Base-by-base conservation (phyloP, 2,888 invertebrate species). In the Tryphoninae sp. region DNA sequence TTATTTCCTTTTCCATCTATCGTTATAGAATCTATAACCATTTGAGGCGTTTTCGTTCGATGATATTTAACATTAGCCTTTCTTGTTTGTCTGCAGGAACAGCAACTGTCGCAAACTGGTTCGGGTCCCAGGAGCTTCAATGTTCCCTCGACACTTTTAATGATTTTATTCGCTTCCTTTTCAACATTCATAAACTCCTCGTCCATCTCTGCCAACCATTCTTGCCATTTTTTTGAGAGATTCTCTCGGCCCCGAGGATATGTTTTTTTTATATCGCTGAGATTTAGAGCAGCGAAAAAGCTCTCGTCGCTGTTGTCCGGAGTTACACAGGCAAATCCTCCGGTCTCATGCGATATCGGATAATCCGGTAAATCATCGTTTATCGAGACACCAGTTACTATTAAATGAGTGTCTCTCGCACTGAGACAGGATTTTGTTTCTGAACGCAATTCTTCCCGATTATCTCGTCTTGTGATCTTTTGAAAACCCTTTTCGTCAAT, bases 221-320 rank as follows among this genome's bases (percentile, higher is more conserved):
- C 86, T 77, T 89, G 90, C 89, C 90, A 89, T 7, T 88, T 88
- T n/a, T 83, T 79, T 0, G 91, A 91, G 11, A 91, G 82, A 84
- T 90, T 85, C 33, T 89, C 82, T 62, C 89, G 85, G 1, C 91
- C 90, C 1, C 78, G 77, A 0, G 89, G 89, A 73, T 86, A 91
- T 19, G 69, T 59, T 67, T 81, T 85, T 16, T 80, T 82, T 8
- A 58, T 51, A 7, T 65, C 53, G 13, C 40, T 16, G 49, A 58
- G 53, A 53, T 79, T 80, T 13, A 82, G 65, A 64, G 85, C 84
- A 0, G 85, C 64, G 13, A 89, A 89, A 64, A 90, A 89, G 13
- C 80, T 85, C 7, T 89, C 87, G 23, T 91, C 84, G 33, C 89
- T 89, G 61, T 88, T 87, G 1, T 64, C 78, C 8, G 89, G 89